Base-by-base conservation (phyloP, 2,888 invertebrate species). In the Drosophila lutescens region DNA sequence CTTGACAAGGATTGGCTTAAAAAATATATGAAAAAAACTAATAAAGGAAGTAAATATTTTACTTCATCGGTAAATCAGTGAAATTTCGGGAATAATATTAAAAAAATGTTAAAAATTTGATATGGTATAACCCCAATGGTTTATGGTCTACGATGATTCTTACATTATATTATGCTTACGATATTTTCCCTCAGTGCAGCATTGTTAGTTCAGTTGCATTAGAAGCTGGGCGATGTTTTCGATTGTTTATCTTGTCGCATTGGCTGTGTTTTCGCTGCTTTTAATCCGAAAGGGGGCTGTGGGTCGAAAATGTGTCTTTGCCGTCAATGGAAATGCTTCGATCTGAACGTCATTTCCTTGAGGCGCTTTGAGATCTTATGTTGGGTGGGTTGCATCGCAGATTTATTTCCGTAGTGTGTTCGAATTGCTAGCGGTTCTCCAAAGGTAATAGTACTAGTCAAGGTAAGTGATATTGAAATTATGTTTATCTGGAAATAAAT, bases 291-390 rank as follows among this genome's bases (percentile, higher is more conserved):
- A 41, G 66, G 66, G 66, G 80, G 44, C 53, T 54, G 74, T 74
- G 74, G 74, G 74, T 46, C 60, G 74, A 43, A 62, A 23, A 20
- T 34, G 44, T 57, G 43, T 63, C 59, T 67, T 69, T 54, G 55
- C 54, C 51, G 41, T 53, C 67, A 67, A 61, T 58, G 68, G 70
- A 51, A 62, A 50, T 62, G 53, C 44, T 34, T 13, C 10, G 26
- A 51, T 15, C 66, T 57, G 63, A 54, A 69, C 63, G 57, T 36
- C 41, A 77, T 75, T 82, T 82, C 80, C 66, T 66, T 56, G 74
- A 56, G 55, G 41, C 57, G 65, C 46, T 47, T 1, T n/a, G 17
- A 15, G 17, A 43, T 40, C n/a, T 47, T 12, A 34, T 10, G 46
- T 12, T 54, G 63, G 65, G 65, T 65, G 63, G 53, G 40, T 34